A percentile compares a stretch with the other conserved stretches of the same genome.
Evolutionary conservation across 2,797 vertebrate genomes (phyloP).

Genomic region (Leptatherina wallacei): DNA sequence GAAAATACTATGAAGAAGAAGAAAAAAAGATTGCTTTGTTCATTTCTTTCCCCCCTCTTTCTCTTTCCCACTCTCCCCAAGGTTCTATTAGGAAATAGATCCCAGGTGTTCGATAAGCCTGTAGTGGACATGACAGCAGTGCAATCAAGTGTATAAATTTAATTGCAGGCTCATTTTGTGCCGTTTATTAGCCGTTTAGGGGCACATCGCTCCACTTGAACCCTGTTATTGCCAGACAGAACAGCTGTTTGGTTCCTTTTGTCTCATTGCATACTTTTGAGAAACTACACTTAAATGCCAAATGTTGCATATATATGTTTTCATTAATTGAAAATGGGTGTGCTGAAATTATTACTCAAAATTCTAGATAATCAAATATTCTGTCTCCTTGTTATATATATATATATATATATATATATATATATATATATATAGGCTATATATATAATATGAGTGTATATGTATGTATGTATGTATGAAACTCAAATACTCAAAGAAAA

Average conservation of each 20-base stretch:
- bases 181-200: conserved; percentile 88
- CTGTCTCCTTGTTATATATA: too few relatives aligned
- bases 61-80: conserved; percentile 74
- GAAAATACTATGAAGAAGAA: conserved; percentile 47
- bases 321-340: conserved; percentile 14
- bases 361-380: neutral
- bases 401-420: too few relatives aligned
- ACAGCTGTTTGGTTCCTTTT: conserved; percentile 86
- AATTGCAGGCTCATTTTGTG: conserved; percentile 90
- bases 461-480: neutral
- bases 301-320: conserved; percentile 46
- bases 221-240: conserved; percentile 86
- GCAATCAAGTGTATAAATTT: conserved; percentile 91
- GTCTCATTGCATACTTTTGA: conserved; percentile 77
- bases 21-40: conserved; percentile 76
- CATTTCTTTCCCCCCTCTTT: conserved; percentile 51
- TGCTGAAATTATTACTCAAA: conserved; percentile 4
- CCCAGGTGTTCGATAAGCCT: conserved; percentile 89
- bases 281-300: conserved; percentile 70
- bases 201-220: conserved; percentile 88
- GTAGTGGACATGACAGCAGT: conserved; percentile 89
- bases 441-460: too few relatives aligned
- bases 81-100: conserved; percentile 88
- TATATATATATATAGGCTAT: too few relatives aligned
- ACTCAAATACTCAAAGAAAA: conserved; percentile 17